Percentiles rank a stretch among this genome's conserved stretches.
Evolutionary conservation across 2,888 invertebrate species (phyloP).

Genomic region (Electrophaes corylata): DNA sequence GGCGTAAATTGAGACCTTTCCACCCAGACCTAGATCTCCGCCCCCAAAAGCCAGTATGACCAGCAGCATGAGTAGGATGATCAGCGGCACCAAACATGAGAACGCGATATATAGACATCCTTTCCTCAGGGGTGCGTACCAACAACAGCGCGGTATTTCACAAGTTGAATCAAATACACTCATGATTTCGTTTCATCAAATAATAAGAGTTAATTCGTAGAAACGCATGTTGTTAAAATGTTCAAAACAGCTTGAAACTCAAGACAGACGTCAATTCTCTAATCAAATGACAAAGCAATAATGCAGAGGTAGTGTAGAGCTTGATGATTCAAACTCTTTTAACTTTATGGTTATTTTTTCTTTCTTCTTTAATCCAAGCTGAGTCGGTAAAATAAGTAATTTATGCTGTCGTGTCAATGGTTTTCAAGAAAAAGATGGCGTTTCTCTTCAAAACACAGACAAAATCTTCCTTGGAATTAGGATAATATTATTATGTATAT

Average conservation of each 20-base stretch:
- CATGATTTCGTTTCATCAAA: conserved; percentile 18
- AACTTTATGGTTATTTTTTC: too few relatives aligned
- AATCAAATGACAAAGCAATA: neutral
- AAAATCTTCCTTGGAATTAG: too few relatives aligned
- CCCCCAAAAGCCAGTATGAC: conserved; percentile 2
- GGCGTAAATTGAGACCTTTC: neutral
- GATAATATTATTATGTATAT: too few relatives aligned
- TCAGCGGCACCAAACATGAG: conserved; percentile 12
- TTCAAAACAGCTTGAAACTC: neutral
- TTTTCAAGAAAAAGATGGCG: too few relatives aligned
- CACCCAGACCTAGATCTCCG: conserved; percentile 3
- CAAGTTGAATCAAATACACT: conserved; percentile 29
- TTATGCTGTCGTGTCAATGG: too few relatives aligned
- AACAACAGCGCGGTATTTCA: conserved; percentile 30
- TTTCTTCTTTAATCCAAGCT: too few relatives aligned
- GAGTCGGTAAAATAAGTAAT: too few relatives aligned
- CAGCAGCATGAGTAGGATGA: neutral
- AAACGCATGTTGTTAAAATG: conserved; percentile 11
- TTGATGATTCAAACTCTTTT: neutral
- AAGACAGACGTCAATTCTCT: neutral
- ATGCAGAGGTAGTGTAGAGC: neutral
- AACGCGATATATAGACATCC: conserved; percentile 31
- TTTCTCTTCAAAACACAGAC: too few relatives aligned
- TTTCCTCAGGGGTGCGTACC: conserved; percentile 23
- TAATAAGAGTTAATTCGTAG: neutral